phyloP scores from a whole-genome alignment of 2,113 vertebrate genomes.

The Puma concolor region DNA sequence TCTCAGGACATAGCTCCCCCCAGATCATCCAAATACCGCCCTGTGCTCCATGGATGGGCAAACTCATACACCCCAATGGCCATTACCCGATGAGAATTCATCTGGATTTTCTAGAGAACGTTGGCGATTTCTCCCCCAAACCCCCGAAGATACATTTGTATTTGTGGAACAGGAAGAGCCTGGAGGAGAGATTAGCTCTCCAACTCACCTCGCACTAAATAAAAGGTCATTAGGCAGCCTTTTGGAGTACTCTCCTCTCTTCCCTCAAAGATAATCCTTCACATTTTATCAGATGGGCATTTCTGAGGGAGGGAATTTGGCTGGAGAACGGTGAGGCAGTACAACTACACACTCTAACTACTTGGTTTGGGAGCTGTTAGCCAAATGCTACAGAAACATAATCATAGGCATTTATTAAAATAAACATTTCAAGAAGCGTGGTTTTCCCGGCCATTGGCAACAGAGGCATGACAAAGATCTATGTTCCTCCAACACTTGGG shows the following conservation, averaged over 20 bases:
- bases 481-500: not conserved
- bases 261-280: not conserved
- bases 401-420: conserved; percentile 61
- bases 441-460: not conserved
- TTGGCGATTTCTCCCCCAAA: not conserved
- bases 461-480: not conserved
- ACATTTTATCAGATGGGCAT: not conserved
- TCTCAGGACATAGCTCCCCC: not conserved
- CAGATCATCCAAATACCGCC: not conserved
- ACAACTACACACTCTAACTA: not conserved
- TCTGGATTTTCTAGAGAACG: not conserved
- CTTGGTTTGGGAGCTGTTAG: conserved; percentile 50
- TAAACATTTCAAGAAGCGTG: conserved; percentile 48
- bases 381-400: conserved; percentile 58
- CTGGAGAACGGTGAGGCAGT: not conserved
- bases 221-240: not conserved
- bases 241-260: not conserved
- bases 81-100: not conserved
- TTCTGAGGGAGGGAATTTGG: not conserved
- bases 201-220: not conserved
- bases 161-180: not conserved
- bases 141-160: not conserved
- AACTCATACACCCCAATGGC: not conserved
- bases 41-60: not conserved
- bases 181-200: not conserved